Evolutionary conservation across 2,888 invertebrate genomes (phyloP), one percentile per base, ranked within the genome.

Genomic region (Venusia cambrica): DNA sequence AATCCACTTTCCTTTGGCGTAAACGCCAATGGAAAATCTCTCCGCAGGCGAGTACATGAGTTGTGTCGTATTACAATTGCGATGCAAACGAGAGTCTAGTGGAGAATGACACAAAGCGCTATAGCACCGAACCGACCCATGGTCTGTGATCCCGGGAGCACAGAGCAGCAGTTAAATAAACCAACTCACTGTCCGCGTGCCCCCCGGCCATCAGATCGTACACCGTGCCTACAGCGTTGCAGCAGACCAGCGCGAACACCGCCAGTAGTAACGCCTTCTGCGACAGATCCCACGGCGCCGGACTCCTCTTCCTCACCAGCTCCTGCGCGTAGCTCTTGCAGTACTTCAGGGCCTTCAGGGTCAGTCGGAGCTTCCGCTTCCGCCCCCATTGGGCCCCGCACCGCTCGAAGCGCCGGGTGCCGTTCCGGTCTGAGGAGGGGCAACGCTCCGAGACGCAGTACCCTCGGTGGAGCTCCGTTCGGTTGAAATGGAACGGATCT

Each of bases 401-500:
- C 2, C 39, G 60, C 50, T 77, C 71, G 58, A 75, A 77, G 40
- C 71, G 68, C 1, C 50, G 53, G 2, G 62, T 48, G 7, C 39
- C 27, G 48, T 68, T 70, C 16, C 54, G 51, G 21, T 58, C 60
- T 2, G 57, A 26, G 1, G 54, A 43, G 1, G 62, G 59, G 35
- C 80, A 78, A 10, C 76, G 69, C 5, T 66, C 46, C 39, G 69
- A 71, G 14, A 79, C 63, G 60, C 79, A 80, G 62, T 76, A 74
- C 2, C 79, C 79, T 6, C 80, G 74, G 47, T 79, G 76, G 1
- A 81, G 45, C 2, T 59, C 52, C 5, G 69, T 73, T 37, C 70
- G 74, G 54, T 79, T 67, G 59, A 73, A 81, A 50, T 75, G 53
- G 21, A 54, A 51, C 0, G 45, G 53, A 22, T 68, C 59, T 1